Percentiles rank a stretch among this genome's conserved stretches.
phyloP scores from a whole-genome alignment of 1,140 invertebrate species.

The Phortica variegata region DNA sequence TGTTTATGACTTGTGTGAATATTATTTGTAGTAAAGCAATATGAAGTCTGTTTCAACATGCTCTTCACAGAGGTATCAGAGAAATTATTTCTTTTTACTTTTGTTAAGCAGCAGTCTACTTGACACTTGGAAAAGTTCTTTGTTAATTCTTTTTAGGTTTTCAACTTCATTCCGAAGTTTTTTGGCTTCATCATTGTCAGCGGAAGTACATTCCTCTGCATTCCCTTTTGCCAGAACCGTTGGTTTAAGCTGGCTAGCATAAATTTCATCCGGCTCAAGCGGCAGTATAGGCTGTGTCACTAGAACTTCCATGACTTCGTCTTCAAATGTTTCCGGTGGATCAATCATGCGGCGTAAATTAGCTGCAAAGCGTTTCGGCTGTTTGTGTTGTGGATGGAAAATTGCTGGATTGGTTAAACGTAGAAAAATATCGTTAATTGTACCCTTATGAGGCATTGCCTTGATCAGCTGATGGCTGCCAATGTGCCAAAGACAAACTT shows the following conservation, averaged over 20 bases:
- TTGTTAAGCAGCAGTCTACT: too few relatives aligned
- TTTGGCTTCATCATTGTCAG: conserved; percentile 22
- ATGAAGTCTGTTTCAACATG: too few relatives aligned
- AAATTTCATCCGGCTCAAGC: conserved; percentile 1
- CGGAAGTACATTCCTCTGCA: neutral
- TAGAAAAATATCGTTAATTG: conserved; percentile 71
- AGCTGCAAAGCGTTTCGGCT: conserved; percentile 55
- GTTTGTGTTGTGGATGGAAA: conserved; percentile 50
- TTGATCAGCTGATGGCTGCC: conserved; percentile 70
- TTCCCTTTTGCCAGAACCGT: neutral
- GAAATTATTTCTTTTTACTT: too few relatives aligned
- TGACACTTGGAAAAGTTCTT: too few relatives aligned
- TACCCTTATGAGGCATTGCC: conserved; percentile 70
- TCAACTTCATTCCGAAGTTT: conserved; percentile 56
- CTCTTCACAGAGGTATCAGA: too few relatives aligned
- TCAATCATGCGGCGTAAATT: conserved; percentile 49
- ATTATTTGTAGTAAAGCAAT: too few relatives aligned
- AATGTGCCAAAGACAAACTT: conserved; percentile 79
- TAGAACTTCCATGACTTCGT: neutral
- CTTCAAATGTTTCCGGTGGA: conserved; percentile 19
- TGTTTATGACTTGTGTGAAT: too few relatives aligned
- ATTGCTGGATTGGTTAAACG: conserved; percentile 58
- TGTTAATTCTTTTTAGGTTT: conserved; percentile 54
- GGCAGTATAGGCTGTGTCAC: neutral
- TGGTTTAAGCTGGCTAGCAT: neutral